Evolutionary conservation across 2,888 invertebrate species (phyloP), one percentile per base, ranked within the genome.

Genomic region (Euplexia lucipara): DNA sequence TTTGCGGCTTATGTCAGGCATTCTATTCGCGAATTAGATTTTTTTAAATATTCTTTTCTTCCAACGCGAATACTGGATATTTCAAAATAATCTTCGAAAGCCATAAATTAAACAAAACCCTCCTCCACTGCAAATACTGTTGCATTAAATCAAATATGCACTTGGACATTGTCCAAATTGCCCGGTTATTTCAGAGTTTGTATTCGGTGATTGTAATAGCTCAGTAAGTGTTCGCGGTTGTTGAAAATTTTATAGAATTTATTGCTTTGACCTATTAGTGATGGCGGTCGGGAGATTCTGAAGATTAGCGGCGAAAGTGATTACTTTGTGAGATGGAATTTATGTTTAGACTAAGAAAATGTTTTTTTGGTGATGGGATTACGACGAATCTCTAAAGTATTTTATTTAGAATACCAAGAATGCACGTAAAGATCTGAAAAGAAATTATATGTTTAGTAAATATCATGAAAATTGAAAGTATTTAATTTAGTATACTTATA

Each of bases 151-250:
- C 79, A 83, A 59, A 74, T 58, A 58, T 84, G 83, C 82, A 84
- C 65, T 86, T 87, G 87, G 87, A 79, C 44, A 60, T 70, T 70
- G 51, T 84, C 87, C 87, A 87, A 86, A 84, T 82, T 74, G 79
- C 56, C 62, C 37, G 58, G 48, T 78, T 85, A 85, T 86, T 86
- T 85, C 37, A 20, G 64, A 45, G 44, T 59, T 60, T 52, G 51
- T 53, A 30, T 70, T 42, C 57, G 53, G 39, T 41, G 54, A 63
- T 66, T 70, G 59, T 80, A 66, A 78, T 75, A 68, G 78, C 53
- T 69, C 34, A 45, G 48, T 51, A 63, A 62, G 64, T 69, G 70
- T 47, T 65, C 39, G 41, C 14, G 16, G 16, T 52, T 69, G 73
- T 51, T 59, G 64, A 70, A 64, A 70, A 59, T 68, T 64, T 68